phyloP scores from a whole-genome alignment of 2,888 invertebrate genomes.

The Lottia scabra region DNA sequence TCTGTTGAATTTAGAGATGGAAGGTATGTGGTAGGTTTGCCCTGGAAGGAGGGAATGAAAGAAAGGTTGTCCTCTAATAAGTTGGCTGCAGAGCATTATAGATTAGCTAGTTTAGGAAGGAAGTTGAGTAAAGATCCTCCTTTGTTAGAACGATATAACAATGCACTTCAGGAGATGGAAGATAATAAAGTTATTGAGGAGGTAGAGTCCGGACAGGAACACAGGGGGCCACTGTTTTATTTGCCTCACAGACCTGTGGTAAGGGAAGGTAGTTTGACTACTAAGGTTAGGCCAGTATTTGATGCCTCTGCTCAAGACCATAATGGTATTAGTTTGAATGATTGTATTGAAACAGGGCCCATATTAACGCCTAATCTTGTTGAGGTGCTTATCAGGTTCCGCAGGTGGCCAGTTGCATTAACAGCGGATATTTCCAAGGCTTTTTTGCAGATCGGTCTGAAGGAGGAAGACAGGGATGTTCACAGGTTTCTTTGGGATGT shows the following conservation, averaged over 20 bases:
- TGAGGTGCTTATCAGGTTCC: conserved; percentile 28
- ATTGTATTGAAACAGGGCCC: conserved; percentile 35
- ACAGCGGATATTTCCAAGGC: conserved; percentile 31
- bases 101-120: too few species aligned
- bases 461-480: conserved; percentile 23
- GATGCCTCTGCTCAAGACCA: too few species aligned
- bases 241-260: conserved; percentile 25
- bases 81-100: too few species aligned
- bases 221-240: conserved; percentile 11
- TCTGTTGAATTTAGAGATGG: too few species aligned
- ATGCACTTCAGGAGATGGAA: conserved; percentile 6
- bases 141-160: neutral
- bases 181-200: conserved; percentile 2
- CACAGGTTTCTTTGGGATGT: conserved; percentile 26
- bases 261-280: conserved; percentile 11
- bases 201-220: neutral
- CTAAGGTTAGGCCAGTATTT: too few species aligned
- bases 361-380: conserved; percentile 23
- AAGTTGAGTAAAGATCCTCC: too few species aligned
- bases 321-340: too few species aligned
- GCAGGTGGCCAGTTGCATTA: conserved; percentile 26
- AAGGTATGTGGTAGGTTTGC: too few species aligned
- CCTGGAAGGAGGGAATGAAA: too few species aligned
- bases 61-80: too few species aligned
- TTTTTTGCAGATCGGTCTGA: conserved; percentile 25